Base-by-base conservation (phyloP, 2,888 invertebrate species). In the Epirrhoe alternata region DNA sequence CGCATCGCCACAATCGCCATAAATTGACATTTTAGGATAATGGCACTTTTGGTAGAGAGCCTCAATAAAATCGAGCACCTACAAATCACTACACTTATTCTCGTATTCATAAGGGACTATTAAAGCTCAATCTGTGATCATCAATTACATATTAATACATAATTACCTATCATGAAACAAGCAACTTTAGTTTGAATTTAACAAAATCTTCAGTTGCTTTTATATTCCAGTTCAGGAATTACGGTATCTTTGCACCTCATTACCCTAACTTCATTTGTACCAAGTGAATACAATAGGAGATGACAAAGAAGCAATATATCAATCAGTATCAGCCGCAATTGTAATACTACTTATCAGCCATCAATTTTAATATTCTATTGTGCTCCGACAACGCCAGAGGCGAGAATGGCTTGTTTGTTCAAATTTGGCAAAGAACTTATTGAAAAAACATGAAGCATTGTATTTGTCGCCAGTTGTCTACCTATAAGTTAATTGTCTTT, bases 271-370 rank as follows among this genome's bases (percentile, higher is more conserved):
- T 12, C 31, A 30, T 50, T 56, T n/a, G 45, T 52, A 50, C 35
- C 14, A 55, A 55, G 14, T 38, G 30, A 31, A 52, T 50, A 57
- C 42, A 57, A 63, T 57, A 51, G 42, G 30, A 35, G 47, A 52
- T 47, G 52, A 58, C 63, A 63, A 57, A 52, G 47, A 45, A 56
- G 12, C 35, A 52, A 64, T 58, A 64, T 47, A 64, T 58, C 58
- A 64, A 53, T 63, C 57, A 35, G 14, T 61, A 38, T 7, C 45
- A 45, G 5, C 14, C 7, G 14, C 45, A 14, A 45, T 45, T 45
- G n/a, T 5, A 45, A 45, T 6, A 10, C 45, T 45, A 14, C 45
- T 38, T 45, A 45, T 45, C 45, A 45, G 45, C 14, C 10, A 45
- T 45, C n/a, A n/a, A 14, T 45, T 56, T 56, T 5, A 56, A 45